Evolutionary conservation across 1,140 invertebrate genomes (phyloP), one percentile per base, ranked within the genome.

Genomic region (Ceratina australensis): DNA sequence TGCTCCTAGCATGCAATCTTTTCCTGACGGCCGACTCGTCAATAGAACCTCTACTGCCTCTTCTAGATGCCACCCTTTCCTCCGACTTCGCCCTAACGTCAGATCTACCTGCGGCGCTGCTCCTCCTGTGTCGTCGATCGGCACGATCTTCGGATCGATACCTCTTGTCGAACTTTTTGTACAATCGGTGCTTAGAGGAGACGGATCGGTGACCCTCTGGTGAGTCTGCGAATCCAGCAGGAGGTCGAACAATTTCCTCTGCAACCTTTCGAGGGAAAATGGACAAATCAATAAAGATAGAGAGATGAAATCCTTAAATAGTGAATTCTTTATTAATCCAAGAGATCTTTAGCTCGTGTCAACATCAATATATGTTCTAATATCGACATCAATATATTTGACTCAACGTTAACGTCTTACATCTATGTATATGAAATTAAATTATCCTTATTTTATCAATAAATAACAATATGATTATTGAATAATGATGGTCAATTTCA

Each of bases 171-270:
- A 96, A 93, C 88, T 97, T 97, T 88, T 97, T 97, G 87, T 96
- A 96, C 3, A 96, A 88, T 42, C 95, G 84, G 90, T 91, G 89
- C 89, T 93, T 88, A 77, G 84, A 22, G 54, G 86, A 20, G 12
- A n/a, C n/a, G 15, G 65, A 89, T 63, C 91, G 89, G 18, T 91
- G 91, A 75, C 93, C 94, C 72, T 95, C 95, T 0, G 96, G 96
- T 0, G 96, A 97, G 91, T 97, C 96, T 16, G 96, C 96, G 89
- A 97, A 97, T 49, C 96, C 96, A 20, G 96, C 96, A 10, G 96
- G 96, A 3, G 96, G 96, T 84, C 96, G 95, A 8, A 97, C 96
- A 81, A 97, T 97, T 84, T 96, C 95, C 81, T 94, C 94, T 56
- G 93, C 93, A 33, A 94, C 94, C 89, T 94, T 71, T 60, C 28